Percentiles rank a stretch among this genome's conserved stretches.
These are phyloP conservation scores for Phyllotreta striolata DNA, from an alignment of 2,888 invertebrate genomes.

Conservation along the genomic window DNA sequence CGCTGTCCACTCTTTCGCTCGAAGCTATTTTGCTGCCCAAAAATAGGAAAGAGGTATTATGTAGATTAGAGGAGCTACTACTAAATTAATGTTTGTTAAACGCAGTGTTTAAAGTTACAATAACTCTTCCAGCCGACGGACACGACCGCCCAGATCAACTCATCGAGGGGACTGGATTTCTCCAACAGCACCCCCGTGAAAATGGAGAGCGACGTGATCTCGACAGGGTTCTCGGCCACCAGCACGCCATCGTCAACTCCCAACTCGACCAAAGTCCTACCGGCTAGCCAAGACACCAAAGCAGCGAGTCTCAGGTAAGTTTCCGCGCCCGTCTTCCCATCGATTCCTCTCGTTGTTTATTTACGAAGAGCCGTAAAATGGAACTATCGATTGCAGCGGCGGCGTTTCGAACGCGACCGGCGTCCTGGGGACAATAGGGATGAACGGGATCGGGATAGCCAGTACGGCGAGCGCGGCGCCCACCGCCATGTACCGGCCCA, in stretches of 20 bases:
- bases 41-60: background rate
- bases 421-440: conserved; percentile 52
- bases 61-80: background rate
- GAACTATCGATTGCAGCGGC: conserved; percentile 40
- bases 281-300: conserved; percentile 52
- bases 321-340: background rate
- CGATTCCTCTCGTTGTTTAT: background rate
- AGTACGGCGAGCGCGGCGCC: conserved; percentile 64
- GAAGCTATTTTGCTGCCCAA: too few relatives aligned
- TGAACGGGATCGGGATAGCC: conserved; percentile 59
- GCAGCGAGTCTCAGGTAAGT: conserved; percentile 53
- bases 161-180: conserved; percentile 59
- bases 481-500: conserved; percentile 74
- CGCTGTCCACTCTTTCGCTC: too few relatives aligned
- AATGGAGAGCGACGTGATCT: conserved; percentile 56
- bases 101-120: too few relatives aligned
- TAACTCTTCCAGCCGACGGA: conserved; percentile 64
- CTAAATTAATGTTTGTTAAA: conserved; percentile 3
- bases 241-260: conserved; percentile 64
- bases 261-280: conserved; percentile 63
- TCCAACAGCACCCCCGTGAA: conserved; percentile 57
- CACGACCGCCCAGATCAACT: conserved; percentile 66
- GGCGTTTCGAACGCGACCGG: conserved; percentile 53
- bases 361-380: conserved; percentile 8
- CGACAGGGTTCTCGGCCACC: conserved; percentile 57